Conservation (phyloP, 1,140 invertebrate genomes). For the Lucilia sericata region DNA sequence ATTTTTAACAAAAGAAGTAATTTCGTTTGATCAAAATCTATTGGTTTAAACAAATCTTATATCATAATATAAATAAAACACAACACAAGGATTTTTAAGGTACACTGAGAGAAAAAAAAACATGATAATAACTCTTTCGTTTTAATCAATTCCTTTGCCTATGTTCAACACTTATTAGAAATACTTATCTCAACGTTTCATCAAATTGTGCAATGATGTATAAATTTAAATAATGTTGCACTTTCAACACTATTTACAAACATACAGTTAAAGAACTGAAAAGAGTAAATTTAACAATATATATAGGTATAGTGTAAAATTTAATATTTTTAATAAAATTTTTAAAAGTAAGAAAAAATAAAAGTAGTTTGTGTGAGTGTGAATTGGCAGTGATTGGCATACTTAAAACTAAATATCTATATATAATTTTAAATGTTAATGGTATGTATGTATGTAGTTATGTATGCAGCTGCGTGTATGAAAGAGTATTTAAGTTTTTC, state of each 20-base stretch:
- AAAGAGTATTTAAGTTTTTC: too few relatives aligned
- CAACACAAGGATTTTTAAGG: neutral
- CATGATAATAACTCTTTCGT: neutral
- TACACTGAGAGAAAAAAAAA: too few relatives aligned
- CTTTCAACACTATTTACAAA: neutral
- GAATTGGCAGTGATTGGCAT: constrained; percentile 42
- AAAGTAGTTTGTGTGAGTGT: constrained; percentile 3
- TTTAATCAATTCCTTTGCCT: neutral
- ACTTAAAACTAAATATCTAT: constrained; percentile 19
- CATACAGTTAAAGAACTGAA: neutral
- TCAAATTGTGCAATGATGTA: neutral
- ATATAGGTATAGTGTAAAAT: neutral
- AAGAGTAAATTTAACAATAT: neutral
- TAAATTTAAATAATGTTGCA: neutral
- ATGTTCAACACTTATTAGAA: neutral
- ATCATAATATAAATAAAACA: neutral
- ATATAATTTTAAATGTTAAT: too few relatives aligned
- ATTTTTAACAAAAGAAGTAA: too few relatives aligned
- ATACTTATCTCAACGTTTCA: too few relatives aligned
- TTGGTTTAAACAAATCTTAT: too few relatives aligned
- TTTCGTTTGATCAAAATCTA: too few relatives aligned
- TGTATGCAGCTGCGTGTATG: too few relatives aligned
- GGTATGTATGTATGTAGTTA: neutral
- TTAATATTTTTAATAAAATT: neutral
- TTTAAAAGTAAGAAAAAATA: neutral